These are phyloP conservation scores for Erinaceus europaeus DNA, from an alignment of 2,113 vertebrate species.

Conservation along the genomic window DNA sequence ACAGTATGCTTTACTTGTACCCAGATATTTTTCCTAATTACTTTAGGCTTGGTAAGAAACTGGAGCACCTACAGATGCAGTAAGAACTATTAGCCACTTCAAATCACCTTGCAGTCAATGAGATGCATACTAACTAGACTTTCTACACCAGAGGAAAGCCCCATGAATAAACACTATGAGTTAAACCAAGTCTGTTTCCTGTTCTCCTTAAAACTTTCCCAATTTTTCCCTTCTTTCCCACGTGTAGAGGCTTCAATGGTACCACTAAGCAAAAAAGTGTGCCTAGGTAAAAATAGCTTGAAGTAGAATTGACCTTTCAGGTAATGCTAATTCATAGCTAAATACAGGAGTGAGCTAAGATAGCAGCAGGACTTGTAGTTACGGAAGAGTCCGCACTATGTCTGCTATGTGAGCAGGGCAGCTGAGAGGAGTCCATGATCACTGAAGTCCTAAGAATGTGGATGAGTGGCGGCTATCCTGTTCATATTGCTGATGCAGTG, in stretches of 20 bases:
- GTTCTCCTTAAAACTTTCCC: background rate
- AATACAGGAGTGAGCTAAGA: background rate
- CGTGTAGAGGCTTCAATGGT: background rate
- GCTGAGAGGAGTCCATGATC: background rate
- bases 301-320: background rate
- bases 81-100: constrained; percentile 25
- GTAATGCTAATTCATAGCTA: background rate
- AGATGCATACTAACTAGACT: background rate
- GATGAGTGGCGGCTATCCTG: background rate
- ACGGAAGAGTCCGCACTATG: background rate
- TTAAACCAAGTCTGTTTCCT: background rate
- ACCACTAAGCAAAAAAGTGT: background rate
- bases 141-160: background rate
- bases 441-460: background rate
- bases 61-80: background rate
- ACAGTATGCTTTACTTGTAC: background rate
- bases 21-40: background rate
- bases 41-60: constrained; percentile 29
- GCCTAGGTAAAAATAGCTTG: background rate
- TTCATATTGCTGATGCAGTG: background rate
- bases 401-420: background rate
- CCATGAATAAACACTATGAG: background rate
- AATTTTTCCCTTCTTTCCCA: background rate
- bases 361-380: background rate
- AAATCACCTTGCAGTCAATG: background rate